phyloP scores from a whole-genome alignment of 2,797 vertebrate species.

The Rhynchonycteris naso region DNA sequence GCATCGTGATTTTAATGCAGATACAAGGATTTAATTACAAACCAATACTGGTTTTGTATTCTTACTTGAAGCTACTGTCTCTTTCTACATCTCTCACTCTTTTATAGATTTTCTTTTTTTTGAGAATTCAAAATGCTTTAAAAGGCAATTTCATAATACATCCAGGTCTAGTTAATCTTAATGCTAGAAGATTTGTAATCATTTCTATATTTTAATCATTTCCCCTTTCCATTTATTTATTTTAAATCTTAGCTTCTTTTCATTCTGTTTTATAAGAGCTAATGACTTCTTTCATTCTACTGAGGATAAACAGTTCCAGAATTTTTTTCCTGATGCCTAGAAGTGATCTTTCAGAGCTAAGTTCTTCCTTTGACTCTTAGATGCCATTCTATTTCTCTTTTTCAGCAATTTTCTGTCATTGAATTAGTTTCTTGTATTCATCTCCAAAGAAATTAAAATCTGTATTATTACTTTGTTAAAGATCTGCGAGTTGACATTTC shows the following conservation, averaged over 20 bases:
- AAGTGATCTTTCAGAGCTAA: neutral
- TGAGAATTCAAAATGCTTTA: neutral
- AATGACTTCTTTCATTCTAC: neutral
- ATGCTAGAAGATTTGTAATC: neutral
- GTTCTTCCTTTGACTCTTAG: neutral
- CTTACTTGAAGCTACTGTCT: neutral
- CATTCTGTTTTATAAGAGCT: slow-evolving; percentile 6
- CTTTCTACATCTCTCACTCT: neutral
- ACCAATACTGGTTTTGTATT: neutral
- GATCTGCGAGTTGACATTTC: neutral
- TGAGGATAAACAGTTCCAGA: neutral
- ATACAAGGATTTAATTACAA: neutral
- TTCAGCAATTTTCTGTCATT: neutral
- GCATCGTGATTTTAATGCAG: neutral
- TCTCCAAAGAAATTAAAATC: slow-evolving; percentile 9
- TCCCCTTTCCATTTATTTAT: neutral
- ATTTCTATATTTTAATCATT: neutral
- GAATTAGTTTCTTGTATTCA: slow-evolving; percentile 27
- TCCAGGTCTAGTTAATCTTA: neutral
- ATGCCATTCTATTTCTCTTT: neutral
- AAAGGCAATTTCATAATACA: neutral
- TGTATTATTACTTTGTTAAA: neutral
- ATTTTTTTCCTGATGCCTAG: neutral
- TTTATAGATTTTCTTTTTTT: slow-evolving; percentile 11
- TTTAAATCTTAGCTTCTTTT: slow-evolving; percentile 23